These are phyloP conservation scores for Drosophila mojavensis DNA, from an alignment of 1,140 invertebrate species.

Conservation along the genomic window DNA sequence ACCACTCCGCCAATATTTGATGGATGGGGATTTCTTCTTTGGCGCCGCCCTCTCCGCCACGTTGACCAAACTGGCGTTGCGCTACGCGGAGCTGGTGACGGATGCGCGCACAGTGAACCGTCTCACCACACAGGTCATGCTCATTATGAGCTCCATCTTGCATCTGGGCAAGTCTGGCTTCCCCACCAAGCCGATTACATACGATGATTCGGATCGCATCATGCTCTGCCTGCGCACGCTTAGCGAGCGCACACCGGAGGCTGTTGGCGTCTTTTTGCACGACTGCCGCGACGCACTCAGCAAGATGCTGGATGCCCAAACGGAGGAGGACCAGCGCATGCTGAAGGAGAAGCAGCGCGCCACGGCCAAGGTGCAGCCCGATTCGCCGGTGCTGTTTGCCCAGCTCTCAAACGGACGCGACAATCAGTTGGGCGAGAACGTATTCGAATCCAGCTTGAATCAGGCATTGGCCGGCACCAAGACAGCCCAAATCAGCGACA, in stretches of 20 bases:
- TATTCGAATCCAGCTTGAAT: conserved; percentile 97
- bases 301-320: conserved; percentile 93
- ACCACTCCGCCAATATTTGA: conserved; percentile 93
- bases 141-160: conserved; percentile 94
- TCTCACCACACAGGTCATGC: conserved; percentile 93
- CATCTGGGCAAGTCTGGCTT: conserved; percentile 92
- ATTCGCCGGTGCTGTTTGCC: conserved; percentile 94
- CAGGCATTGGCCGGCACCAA: conserved; percentile 92
- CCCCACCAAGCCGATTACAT: conserved; percentile 92
- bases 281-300: conserved; percentile 92
- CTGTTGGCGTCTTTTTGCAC: conserved; percentile 91
- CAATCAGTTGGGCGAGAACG: conserved; percentile 92
- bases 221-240: conserved; percentile 92
- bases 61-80: conserved; percentile 95
- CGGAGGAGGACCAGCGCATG: conserved; percentile 85
- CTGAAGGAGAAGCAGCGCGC: conserved; percentile 89
- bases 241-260: conserved; percentile 89
- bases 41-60: conserved; percentile 95
- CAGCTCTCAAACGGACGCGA: conserved; percentile 91
- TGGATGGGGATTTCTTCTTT: conserved; percentile 98
- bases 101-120: conserved; percentile 86
- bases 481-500: conserved; percentile 84
- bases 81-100: conserved; percentile 80
- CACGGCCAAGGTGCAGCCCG: conserved; percentile 90
- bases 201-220: conserved; percentile 97